phyloP scores from a whole-genome alignment of 1,140 invertebrate species.

The Acromyrmex heyeri region DNA sequence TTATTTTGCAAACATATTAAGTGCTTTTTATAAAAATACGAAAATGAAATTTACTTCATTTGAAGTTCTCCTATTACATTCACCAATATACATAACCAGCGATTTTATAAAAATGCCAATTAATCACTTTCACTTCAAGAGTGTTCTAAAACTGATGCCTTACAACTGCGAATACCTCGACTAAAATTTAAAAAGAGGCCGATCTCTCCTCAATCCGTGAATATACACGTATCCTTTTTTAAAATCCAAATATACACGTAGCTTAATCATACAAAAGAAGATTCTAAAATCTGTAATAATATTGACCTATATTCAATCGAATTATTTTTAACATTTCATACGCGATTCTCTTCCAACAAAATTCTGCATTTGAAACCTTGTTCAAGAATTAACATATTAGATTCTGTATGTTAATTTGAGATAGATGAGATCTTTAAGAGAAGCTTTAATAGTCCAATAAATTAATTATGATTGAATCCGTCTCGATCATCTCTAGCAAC shows the following conservation, averaged over 20 bases:
- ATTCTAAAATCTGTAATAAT: slow-evolving; percentile 14
- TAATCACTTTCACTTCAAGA: neutral
- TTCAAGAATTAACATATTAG: neutral
- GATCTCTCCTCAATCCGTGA: neutral
- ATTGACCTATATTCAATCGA: neutral
- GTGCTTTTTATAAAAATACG: too few relatives aligned
- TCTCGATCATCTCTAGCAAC: neutral
- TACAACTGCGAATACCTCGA: neutral
- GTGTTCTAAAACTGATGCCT: neutral
- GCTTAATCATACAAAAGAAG: neutral
- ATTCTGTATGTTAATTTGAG: neutral
- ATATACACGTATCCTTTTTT: neutral
- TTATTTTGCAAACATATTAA: too few relatives aligned
- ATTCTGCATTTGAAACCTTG: neutral
- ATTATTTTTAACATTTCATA: neutral
- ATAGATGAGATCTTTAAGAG: neutral
- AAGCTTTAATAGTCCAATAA: neutral
- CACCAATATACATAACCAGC: neutral
- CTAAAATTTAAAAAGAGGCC: neutral
- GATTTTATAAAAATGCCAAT: slow-evolving; percentile 12
- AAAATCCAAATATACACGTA: neutral
- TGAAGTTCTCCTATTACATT: neutral
- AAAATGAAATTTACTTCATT: neutral
- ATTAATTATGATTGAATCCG: slow-evolving; percentile 26
- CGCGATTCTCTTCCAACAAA: neutral